A percentile compares a stretch with the other conserved stretches of the same genome.
Evolutionary conservation across 2,113 vertebrate genomes (phyloP).

Genomic region (Saiga tatarica): DNA sequence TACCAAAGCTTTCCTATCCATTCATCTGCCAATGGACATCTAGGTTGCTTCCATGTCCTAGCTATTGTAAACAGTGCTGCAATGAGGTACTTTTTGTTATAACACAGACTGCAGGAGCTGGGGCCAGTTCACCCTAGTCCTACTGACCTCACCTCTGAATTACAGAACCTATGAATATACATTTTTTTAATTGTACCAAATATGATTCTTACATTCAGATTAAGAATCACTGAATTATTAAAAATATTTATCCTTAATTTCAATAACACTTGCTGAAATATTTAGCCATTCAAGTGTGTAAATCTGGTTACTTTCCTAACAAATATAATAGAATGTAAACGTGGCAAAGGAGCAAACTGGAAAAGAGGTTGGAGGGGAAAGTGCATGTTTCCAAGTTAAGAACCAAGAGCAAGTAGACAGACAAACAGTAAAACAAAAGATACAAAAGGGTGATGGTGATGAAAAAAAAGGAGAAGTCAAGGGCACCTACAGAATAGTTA

Average conservation of each 20-base stretch:
- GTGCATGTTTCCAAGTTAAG: background rate
- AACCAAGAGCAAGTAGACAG: background rate
- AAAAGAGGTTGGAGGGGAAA: background rate
- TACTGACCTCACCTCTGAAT: background rate
- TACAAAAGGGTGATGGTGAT: background rate
- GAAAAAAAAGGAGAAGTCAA: background rate
- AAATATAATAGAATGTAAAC: background rate
- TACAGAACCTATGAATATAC: background rate
- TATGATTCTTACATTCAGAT: background rate
- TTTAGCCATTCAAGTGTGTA: background rate
- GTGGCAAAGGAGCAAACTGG: background rate
- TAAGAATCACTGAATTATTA: background rate
- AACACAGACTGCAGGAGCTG: background rate
- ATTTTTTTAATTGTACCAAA: background rate
- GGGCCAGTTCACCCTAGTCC: background rate
- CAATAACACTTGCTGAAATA: conserved; percentile 23
- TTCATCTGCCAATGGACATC: background rate
- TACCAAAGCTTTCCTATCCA: background rate
- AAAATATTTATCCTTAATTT: conserved; percentile 33
- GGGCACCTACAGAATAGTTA: background rate
- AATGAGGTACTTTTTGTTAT: background rate
- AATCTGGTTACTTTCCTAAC: background rate
- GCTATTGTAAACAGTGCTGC: background rate
- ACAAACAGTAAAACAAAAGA: background rate
- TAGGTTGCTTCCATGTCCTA: background rate